Evolutionary conservation across 2,797 vertebrate species (phyloP), one percentile per base, ranked within the genome.

Genomic region (Toxotes lorentzi): DNA sequence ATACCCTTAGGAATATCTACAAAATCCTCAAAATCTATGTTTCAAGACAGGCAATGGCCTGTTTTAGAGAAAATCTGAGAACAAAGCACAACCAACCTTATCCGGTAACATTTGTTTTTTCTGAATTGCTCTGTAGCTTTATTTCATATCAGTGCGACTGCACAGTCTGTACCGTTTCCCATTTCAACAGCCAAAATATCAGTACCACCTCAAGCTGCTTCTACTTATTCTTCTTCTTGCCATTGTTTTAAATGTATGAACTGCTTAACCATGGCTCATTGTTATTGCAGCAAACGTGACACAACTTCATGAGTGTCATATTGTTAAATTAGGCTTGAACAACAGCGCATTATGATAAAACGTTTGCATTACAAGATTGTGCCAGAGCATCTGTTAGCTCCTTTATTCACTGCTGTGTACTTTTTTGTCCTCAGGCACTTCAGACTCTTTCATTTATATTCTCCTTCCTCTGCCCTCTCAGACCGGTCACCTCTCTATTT

Each of bases 391-490:
- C 41, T 70, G 59, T 66, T 30, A 34, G 73, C 64, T 85, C 71
- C 47, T 79, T 87, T 86, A 73, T 88, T 85, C 73, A 83, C 63
- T 35, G 60, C 62, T 86, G 76, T 65, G 77, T 50, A 8, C 40
- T 62, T 56, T 68, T 73, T 38, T 73, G 61, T 73, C 88, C 73
- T 47, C 70, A 50, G 83, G 85, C 83, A 43, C 70, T 73, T 8
- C 71, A 64, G 57, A 85, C 66, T 81, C 81, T 81, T 70, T 88
- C 38, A 68, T 77, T 81, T 68, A 77, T 68, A 84, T 82, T 89
- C 78, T 91, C 66, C 91, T 90, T 91, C 87, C 90, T 87, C 84
- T 85, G 40, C 54, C 84, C 82, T 83, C 73, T 84, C 84, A 50
- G 66, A 51, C 80, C 41, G 32, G 65, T 67, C 78, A 79, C 74